Conservation (phyloP, 2,888 invertebrate species). For the Acrobeloides nanus region DNA sequence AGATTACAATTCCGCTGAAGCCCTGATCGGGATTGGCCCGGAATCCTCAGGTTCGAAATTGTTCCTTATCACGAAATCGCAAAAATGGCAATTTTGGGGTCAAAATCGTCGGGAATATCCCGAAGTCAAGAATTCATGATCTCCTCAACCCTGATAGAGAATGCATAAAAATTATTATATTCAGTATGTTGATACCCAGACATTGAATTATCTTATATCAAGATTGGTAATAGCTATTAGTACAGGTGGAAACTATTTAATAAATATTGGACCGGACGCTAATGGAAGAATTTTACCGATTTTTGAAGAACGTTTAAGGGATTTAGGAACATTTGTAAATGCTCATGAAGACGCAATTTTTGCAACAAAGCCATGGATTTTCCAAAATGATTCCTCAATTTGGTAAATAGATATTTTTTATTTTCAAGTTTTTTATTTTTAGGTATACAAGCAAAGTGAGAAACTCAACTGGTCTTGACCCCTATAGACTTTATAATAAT, state of each 20-base stretch:
- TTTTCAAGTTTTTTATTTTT: slow-evolving; percentile 51
- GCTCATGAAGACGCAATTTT: slow-evolving; percentile 58
- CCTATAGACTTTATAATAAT: slow-evolving; percentile 14
- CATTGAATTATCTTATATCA: too few species aligned
- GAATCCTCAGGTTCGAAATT: too few species aligned
- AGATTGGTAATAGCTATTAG: slow-evolving; percentile 42
- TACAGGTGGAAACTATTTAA: slow-evolving; percentile 49
- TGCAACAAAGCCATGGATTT: slow-evolving; percentile 55
- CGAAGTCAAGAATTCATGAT: too few species aligned
- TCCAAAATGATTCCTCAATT: slow-evolving; percentile 59
- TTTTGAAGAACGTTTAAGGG: slow-evolving; percentile 56
- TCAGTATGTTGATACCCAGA: too few species aligned
- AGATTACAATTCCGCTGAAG: too few species aligned
- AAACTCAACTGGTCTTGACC: slow-evolving; percentile 3
- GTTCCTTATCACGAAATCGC: too few species aligned
- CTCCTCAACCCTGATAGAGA: too few species aligned
- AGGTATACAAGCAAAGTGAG: slow-evolving; percentile 37
- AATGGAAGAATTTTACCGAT: slow-evolving; percentile 56
- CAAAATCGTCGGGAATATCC: too few species aligned
- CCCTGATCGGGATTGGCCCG: too few species aligned
- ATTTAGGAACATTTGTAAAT: slow-evolving; percentile 54
- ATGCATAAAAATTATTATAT: too few species aligned
- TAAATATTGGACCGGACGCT: slow-evolving; percentile 56
- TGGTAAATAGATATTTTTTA: slow-evolving; percentile 58
- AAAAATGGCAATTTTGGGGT: too few species aligned